Evolutionary conservation across 2,113 vertebrate species (phyloP).

Genomic region (Scomber scombrus): DNA sequence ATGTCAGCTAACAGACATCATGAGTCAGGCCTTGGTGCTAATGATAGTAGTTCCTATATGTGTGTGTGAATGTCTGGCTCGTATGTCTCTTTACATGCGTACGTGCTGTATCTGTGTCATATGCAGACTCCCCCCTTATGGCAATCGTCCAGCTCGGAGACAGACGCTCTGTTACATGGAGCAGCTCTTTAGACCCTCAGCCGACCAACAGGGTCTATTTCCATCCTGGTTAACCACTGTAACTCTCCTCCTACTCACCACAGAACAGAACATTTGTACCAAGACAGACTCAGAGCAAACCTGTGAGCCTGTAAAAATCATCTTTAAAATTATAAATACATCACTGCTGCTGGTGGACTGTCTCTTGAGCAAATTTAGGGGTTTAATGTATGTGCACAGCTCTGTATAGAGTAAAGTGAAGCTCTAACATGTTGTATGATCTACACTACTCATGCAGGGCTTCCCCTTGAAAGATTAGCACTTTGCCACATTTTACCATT

Average conservation of each 20-base stretch:
- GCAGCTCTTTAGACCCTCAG: conserved; percentile 1
- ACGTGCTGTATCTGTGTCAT: background rate
- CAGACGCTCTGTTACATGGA: background rate
- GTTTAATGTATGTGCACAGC: background rate
- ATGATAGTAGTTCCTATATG: background rate
- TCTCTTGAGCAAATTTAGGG: background rate
- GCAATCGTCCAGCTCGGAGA: background rate
- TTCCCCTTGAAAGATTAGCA: too few relatives aligned
- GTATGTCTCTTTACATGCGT: background rate
- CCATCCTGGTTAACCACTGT: conserved; percentile 12
- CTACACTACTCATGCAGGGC: too few relatives aligned
- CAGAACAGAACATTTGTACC: background rate
- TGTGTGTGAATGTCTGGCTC: background rate
- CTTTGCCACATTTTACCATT: too few relatives aligned
- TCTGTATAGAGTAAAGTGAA: background rate
- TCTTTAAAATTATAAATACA: too few relatives aligned
- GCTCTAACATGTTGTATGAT: background rate
- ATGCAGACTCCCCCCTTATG: background rate
- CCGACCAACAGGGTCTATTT: conserved; percentile 19
- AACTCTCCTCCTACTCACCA: background rate
- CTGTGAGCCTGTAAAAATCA: background rate
- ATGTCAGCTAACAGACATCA: background rate
- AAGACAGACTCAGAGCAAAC: background rate
- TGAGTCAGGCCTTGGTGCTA: background rate
- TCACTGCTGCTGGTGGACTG: background rate